Percentiles rank a stretch among this genome's conserved stretches.
Conservation (phyloP, 2,113 vertebrate genomes). For the Atractosteus spatula region DNA sequence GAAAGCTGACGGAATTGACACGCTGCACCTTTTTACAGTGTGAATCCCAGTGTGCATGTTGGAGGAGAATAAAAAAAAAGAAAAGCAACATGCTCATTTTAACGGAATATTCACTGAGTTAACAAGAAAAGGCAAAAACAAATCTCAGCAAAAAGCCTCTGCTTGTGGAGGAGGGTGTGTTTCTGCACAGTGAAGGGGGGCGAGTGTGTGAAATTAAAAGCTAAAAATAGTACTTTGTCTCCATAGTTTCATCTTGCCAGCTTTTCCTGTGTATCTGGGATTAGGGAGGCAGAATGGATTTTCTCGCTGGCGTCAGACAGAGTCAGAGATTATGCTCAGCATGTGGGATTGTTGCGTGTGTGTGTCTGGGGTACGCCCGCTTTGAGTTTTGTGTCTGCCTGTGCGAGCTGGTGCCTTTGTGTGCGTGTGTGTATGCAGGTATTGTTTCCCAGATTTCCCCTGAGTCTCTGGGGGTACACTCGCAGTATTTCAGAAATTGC, state of each 20-base stretch:
- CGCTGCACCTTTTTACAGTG: no score
- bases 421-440: background rate
- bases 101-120: no score
- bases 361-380: constrained; percentile 22
- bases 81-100: no score
- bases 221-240: constrained; percentile 23
- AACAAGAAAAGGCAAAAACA: no score
- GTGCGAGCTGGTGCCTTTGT: background rate
- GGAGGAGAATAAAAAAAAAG: no score
- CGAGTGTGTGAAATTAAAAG: constrained; percentile 13
- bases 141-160: no score
- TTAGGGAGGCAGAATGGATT: constrained; percentile 5
- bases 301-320: background rate
- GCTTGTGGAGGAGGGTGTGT: no score
- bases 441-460: background rate
- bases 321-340: background rate
- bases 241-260: constrained; percentile 11
- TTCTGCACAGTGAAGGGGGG: background rate
- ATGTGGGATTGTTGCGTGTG: constrained; percentile 12
- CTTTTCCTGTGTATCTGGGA: constrained; percentile 9
- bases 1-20: no score
- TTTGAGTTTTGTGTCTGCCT: constrained; percentile 7
- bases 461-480: no score
- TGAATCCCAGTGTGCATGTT: no score
- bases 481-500: no score